Conservation (phyloP, 1,140 invertebrate genomes). For the Mylabris phalerata region DNA sequence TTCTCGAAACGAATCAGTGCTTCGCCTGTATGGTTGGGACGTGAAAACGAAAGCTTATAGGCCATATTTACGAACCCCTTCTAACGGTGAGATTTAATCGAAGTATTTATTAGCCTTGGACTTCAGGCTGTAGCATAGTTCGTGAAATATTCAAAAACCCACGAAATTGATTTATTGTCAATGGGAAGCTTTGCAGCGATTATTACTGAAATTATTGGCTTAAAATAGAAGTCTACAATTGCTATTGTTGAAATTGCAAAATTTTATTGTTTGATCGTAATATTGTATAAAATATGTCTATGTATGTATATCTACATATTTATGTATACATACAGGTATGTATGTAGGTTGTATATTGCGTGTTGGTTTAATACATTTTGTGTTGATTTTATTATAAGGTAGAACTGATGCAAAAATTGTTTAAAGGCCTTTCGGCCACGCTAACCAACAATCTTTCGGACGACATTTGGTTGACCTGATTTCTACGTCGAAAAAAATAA, state of each 20-base stretch:
- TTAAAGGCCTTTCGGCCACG: constrained; percentile 7
- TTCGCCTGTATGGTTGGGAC: constrained; percentile 3
- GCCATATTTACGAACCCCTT: neutral
- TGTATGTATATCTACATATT: neutral
- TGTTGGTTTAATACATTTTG: neutral
- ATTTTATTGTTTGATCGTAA: too few relatives aligned
- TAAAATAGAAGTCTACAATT: neutral
- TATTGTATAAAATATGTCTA: neutral
- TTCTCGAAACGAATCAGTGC: constrained; percentile 11
- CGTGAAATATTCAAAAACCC: constrained; percentile 7
- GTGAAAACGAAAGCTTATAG: constrained; percentile 22
- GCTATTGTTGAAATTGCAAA: neutral
- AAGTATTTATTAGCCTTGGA: constrained; percentile 10
- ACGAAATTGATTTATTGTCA: constrained; percentile 5
- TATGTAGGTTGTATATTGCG: constrained; percentile 1
- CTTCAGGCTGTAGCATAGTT: neutral
- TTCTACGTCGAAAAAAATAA: neutral
- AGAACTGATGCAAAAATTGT: constrained; percentile 10
- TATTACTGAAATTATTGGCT: neutral
- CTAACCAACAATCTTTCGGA: constrained; percentile 12
- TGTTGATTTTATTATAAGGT: neutral
- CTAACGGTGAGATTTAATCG: constrained; percentile 15
- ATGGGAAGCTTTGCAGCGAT: neutral
- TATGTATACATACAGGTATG: neutral
- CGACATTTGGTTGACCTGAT: constrained; percentile 5